Percentiles rank a stretch among this genome's conserved stretches.
These are phyloP conservation scores for Eucera pruinosa DNA, from an alignment of 2,888 invertebrate genomes.

Conservation along the genomic window DNA sequence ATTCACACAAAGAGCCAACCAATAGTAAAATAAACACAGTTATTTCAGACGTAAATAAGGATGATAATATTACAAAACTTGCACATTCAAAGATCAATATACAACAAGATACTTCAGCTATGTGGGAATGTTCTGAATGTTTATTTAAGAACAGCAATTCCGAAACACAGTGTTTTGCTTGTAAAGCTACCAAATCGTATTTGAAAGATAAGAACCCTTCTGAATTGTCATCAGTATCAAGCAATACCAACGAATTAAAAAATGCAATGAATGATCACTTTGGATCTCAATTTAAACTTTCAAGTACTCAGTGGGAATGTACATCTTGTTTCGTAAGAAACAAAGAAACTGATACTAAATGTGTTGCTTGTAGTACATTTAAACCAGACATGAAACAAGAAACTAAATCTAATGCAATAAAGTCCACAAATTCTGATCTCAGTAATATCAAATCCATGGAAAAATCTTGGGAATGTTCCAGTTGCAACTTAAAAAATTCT, in stretches of 20 bases:
- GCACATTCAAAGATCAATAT: not conserved
- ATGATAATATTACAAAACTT: not conserved
- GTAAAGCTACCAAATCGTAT: slow-evolving; percentile 74
- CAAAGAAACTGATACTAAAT: slow-evolving; percentile 83
- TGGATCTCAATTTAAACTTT: slow-evolving; percentile 72
- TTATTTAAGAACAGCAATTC: slow-evolving; percentile 79
- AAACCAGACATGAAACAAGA: slow-evolving; percentile 81
- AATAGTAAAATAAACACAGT: slow-evolving; percentile 35
- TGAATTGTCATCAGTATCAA: slow-evolving; percentile 40
- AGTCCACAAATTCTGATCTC: slow-evolving; percentile 42
- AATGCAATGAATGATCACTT: slow-evolving; percentile 59
- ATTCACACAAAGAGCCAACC: not conserved
- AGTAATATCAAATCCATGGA: slow-evolving; percentile 76
- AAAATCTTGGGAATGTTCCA: slow-evolving; percentile 87
- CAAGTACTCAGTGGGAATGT: slow-evolving; percentile 86
- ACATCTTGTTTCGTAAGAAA: slow-evolving; percentile 86
- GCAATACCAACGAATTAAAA: slow-evolving; percentile 40
- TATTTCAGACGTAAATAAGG: not conserved
- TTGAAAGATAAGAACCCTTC: slow-evolving; percentile 46
- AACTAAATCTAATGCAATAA: slow-evolving; percentile 11
- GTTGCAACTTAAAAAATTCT: slow-evolving; percentile 87
- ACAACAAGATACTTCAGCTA: slow-evolving; percentile 18
- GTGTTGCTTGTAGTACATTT: slow-evolving; percentile 86
- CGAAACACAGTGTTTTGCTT: slow-evolving; percentile 78
- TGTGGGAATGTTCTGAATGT: slow-evolving; percentile 83